Evolutionary conservation across 2,113 vertebrate species (phyloP).

Genomic region (cattle (Bos taurus)): DNA sequence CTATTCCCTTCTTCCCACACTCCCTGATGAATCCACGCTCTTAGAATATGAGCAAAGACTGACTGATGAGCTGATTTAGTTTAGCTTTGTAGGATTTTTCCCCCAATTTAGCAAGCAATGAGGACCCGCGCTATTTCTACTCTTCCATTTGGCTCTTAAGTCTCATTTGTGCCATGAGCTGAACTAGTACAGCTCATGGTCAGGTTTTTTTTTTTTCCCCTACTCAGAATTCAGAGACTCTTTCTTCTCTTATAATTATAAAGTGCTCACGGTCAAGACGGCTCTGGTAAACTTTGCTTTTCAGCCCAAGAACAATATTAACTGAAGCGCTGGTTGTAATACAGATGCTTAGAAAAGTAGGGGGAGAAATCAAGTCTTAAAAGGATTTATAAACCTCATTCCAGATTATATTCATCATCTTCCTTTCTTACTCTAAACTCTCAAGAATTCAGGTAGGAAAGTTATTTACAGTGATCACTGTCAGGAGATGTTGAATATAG

Average conservation of each 20-base stretch:
- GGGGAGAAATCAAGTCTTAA: background rate
- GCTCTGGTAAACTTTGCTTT: slow-evolving; percentile 42
- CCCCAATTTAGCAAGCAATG: slow-evolving; percentile 70
- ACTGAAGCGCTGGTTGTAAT: background rate
- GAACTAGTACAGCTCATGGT: background rate
- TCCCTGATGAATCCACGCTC: slow-evolving; percentile 66
- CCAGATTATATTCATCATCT: slow-evolving; percentile 3
- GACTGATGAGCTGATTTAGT: slow-evolving; percentile 62
- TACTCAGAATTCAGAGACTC: slow-evolving; percentile 35
- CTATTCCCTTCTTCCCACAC: background rate
- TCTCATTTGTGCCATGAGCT: slow-evolving; percentile 59
- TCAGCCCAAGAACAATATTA: slow-evolving; percentile 48
- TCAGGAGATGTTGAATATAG: slow-evolving; percentile 30
- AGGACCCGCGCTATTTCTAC: slow-evolving; percentile 38
- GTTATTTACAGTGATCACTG: background rate
- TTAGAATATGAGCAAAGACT: slow-evolving; percentile 43
- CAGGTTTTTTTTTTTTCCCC: background rate
- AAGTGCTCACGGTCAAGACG: slow-evolving; percentile 40
- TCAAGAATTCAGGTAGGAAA: background rate
- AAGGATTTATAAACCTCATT: slow-evolving; percentile 33
- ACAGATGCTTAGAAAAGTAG: background rate
- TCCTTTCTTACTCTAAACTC: slow-evolving; percentile 16
- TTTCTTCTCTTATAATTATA: slow-evolving; percentile 27
- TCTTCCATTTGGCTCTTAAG: slow-evolving; percentile 64
- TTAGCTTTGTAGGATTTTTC: slow-evolving; percentile 67